Base-by-base conservation (phyloP, 2,113 vertebrate species). In the Podilymbus podiceps region DNA sequence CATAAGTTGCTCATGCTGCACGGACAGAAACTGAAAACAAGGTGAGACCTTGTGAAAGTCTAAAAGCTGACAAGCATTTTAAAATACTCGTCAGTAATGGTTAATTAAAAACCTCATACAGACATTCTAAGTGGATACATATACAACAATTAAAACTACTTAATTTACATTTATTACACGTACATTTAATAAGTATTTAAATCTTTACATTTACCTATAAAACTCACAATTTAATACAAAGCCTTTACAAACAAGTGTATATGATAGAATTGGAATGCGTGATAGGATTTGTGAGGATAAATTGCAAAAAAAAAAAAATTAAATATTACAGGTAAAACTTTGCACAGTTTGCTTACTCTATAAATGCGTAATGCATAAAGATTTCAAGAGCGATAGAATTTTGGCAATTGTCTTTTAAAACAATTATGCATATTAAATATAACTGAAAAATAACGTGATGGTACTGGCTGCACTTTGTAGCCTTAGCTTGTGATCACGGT, bases 11-110 rank as follows among this genome's bases (percentile, higher is more conserved):
- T 99, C 18, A 98, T 98, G 97, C 93, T 98, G 73, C 99, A 99
- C 4, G 99, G 99, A 21, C 99, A 99, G 94, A 99, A 98, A 63
- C 98, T 99, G 53, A 99, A 99, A 97, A 98, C 98, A 96, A 99
- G 99, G 99, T 99, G 31, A 68, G 59, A 30, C 47, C 38, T 12
- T 10, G 2, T 33, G 19, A 20, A 81, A 74, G 28, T 60, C n/a
- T 74, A 55, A 38, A 79, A 12, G 17, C 40, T 58, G 55, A 47
- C 15, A 56, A 38, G 14, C 16, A 25, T 80, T 63, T 56, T 30
- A 35, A 58, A 85, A 63, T 55, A 47, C 31, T 8, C 33, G 9
- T 44, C 18, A 38, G 27, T 77, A n/a, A n/a, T n/a, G n/a, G n/a
- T n/a, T n/a, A n/a, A n/a, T n/a, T n/a, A n/a, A n/a, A n/a, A n/a